Base-by-base conservation (phyloP, 2,888 invertebrate species). In the Drosophila conformis region DNA sequence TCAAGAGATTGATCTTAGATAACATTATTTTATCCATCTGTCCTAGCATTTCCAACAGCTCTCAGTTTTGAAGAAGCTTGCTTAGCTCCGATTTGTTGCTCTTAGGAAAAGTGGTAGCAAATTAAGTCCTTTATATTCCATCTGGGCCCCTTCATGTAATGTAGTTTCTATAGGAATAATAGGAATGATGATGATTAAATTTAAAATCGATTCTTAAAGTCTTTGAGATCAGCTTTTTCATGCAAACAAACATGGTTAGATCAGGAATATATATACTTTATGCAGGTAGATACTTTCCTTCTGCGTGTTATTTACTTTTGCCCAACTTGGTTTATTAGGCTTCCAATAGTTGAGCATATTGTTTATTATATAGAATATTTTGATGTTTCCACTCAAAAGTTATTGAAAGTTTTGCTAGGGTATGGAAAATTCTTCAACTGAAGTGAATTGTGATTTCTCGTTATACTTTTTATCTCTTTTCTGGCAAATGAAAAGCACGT, bases 401-500 rank as follows among this genome's bases (percentile, higher is more conserved):
- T 15, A 8, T 8, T 4, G 4, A 46, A 25, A 4, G 8, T 25
- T 46, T 15, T 11, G 2, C 4, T 5, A 68, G 68, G 18, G 68
- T 49, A 68, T 69, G 38, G 1, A 21, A 27, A 2, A 8, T 29
- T 70, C 48, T 29, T 15, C 15, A 25, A 18, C n/a, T 25, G 13
- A 2, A 52, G 13, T 4, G n/a, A 27, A 11, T 3, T 25, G 8
- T 38, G 56, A 46, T 60, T 48, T 79, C 21, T 58, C 40, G 54
- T 56, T 69, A 58, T 66, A 60, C 54, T 70, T 71, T 57, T 38
- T 36, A 2, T 52, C 31, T 52, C 31, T 52, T 71, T 71, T 76
- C 64, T 54, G 82, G 76, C 87, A 79, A 87, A 83, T 84, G 85
- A 89, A 82, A 81, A 85, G 83, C 86, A 86, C 89, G 88, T 86